phyloP scores from a whole-genome alignment of 2,113 vertebrate genomes.

The Gulo gulo region DNA sequence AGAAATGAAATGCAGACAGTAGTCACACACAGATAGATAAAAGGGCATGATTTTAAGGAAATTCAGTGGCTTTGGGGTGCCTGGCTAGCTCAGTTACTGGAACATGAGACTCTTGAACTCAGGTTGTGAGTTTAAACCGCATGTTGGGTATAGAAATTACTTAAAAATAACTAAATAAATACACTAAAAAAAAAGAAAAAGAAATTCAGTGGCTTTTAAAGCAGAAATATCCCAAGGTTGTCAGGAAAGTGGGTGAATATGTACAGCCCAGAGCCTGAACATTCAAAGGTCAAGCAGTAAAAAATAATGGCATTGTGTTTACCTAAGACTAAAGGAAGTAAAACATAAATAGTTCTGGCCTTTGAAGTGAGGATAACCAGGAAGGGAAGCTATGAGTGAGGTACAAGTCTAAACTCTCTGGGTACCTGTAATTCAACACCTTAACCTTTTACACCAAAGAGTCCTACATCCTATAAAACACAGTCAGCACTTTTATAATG shows the following conservation, averaged over 20 bases:
- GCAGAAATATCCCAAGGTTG: not conserved
- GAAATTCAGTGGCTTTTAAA: not conserved
- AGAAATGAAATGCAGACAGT: not conserved
- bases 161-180: not conserved
- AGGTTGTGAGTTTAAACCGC: not conserved
- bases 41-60: not conserved
- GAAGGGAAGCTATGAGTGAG: not conserved
- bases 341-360: not conserved
- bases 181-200: not conserved
- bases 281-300: not conserved
- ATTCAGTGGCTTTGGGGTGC: not conserved
- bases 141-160: not conserved
- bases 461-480: not conserved
- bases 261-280: not conserved
- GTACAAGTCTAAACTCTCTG: not conserved
- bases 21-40: not conserved
- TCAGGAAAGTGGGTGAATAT: not conserved
- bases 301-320: not conserved
- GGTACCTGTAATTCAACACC: not conserved
- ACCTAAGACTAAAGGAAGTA: not conserved
- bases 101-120: not conserved
- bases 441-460: not conserved
- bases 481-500: not conserved
- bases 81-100: not conserved
- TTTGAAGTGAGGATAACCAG: not conserved